These are phyloP conservation scores for Arvicanthis niloticus DNA, from an alignment of 2,113 vertebrate species.

Conservation along the genomic window DNA sequence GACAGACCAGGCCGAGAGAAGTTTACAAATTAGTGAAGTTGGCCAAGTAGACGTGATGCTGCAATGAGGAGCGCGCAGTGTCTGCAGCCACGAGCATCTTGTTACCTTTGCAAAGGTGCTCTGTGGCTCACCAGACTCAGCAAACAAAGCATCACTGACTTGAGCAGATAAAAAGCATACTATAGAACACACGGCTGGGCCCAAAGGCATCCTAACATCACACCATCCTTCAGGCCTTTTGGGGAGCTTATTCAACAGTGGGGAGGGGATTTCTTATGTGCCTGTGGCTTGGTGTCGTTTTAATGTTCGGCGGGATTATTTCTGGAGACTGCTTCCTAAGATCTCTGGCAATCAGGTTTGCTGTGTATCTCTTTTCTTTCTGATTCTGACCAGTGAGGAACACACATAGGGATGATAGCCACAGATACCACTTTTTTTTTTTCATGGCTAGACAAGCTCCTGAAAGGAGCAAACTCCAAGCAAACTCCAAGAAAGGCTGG, in stretches of 20 bases:
- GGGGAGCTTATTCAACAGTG: not conserved
- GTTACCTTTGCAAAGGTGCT: slow-evolving; percentile 6
- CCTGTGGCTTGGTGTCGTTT: not conserved
- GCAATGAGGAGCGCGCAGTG: not conserved
- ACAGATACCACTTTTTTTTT: not conserved
- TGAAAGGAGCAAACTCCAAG: not conserved
- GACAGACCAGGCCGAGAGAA: not conserved
- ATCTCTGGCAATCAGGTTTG: not conserved
- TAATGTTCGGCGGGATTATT: slow-evolving; percentile 21
- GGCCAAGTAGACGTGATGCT: not conserved
- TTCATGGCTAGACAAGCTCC: not conserved
- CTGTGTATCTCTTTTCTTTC: not conserved
- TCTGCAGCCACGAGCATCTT: not conserved
- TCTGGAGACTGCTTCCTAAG: slow-evolving; percentile 20
- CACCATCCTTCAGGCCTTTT: not conserved
- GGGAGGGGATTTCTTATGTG: not conserved
- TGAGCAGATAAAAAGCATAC: not conserved
- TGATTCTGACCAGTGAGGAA: not conserved
- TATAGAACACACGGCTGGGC: not conserved
- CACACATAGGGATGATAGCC: not conserved
- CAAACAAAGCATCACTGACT: slow-evolving; percentile 36
- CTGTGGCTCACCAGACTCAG: slow-evolving; percentile 1
- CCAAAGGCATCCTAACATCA: not conserved
- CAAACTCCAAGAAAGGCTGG: not conserved
- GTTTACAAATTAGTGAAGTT: not conserved